These are phyloP conservation scores for Lepus timidus DNA, from an alignment of 2,113 vertebrate species.

Conservation along the genomic window DNA sequence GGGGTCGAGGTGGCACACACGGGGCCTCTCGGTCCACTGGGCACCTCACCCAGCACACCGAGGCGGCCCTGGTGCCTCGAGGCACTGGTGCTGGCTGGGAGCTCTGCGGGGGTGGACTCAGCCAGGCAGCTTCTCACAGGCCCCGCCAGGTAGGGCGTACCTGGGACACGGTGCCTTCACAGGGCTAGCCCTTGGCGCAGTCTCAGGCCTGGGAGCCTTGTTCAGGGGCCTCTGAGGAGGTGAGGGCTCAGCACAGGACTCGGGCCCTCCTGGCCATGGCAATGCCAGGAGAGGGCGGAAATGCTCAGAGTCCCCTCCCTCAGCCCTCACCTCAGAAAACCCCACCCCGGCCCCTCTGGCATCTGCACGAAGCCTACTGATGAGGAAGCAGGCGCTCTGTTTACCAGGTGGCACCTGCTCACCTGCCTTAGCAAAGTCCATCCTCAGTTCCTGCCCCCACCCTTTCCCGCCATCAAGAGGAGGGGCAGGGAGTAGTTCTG, in stretches of 20 bases:
- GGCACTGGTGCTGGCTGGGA: background rate
- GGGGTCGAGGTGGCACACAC: background rate
- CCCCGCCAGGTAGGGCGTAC: too few relatives aligned
- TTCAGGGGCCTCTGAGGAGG: background rate
- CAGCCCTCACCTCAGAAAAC: background rate
- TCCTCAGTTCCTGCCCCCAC: background rate
- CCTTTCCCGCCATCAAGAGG: background rate
- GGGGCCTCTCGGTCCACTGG: background rate
- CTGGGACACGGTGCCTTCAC: background rate
- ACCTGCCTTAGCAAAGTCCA: slow-evolving; percentile 65
- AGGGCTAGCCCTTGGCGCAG: background rate
- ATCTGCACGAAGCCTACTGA: slow-evolving; percentile 39
- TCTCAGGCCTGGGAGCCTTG: background rate
- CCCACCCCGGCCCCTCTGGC: background rate
- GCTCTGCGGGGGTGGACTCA: too few relatives aligned
- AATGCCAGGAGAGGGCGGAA: background rate
- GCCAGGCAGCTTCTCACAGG: too few relatives aligned
- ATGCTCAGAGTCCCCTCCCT: background rate
- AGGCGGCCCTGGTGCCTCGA: background rate
- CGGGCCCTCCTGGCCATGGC: background rate
- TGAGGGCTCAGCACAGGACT: background rate
- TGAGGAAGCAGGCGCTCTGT: slow-evolving; percentile 64
- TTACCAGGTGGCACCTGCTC: slow-evolving; percentile 52
- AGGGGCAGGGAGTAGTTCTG: background rate
- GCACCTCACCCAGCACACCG: background rate